Conservation (phyloP, 1,140 invertebrate genomes). For the Panulirus ornatus region DNA sequence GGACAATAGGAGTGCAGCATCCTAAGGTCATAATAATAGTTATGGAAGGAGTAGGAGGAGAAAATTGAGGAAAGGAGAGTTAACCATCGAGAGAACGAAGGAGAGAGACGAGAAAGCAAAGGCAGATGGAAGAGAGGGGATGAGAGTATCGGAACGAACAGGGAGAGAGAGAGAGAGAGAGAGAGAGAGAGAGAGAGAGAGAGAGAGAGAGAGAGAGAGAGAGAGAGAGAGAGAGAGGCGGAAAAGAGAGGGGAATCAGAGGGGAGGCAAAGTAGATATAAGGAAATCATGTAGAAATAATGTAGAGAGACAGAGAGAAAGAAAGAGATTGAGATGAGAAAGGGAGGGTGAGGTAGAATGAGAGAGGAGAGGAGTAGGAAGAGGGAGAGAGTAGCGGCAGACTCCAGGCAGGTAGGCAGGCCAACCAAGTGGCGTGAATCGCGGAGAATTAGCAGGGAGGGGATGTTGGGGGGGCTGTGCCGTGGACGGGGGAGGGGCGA, state of each 20-base stretch:
- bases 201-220: constrained; percentile 39
- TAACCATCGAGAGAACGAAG: not conserved
- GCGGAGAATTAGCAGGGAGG: not conserved
- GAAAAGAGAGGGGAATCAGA: too few relatives aligned
- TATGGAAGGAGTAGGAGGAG: not conserved
- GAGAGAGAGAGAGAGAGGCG: constrained; percentile 12
- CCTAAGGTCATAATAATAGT: too few relatives aligned
- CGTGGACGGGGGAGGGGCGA: constrained; percentile 12
- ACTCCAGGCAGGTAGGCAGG: not conserved
- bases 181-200: constrained; percentile 36
- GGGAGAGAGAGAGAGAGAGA: constrained; percentile 17
- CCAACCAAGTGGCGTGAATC: not conserved
- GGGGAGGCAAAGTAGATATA: too few relatives aligned
- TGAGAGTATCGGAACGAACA: not conserved
- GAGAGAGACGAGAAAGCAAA: not conserved
- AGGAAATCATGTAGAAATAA: too few relatives aligned
- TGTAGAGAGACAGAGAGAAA: constrained; percentile 3
- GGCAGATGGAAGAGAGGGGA: not conserved
- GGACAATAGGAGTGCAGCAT: too few relatives aligned
- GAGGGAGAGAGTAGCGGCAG: not conserved
- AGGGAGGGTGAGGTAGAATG: constrained; percentile 19
- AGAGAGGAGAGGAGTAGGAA: too few relatives aligned
- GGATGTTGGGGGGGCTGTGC: not conserved
- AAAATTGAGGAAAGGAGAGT: not conserved
- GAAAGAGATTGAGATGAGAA: constrained; percentile 21